Base-by-base conservation (phyloP, 2,797 vertebrate genomes). In the Sciaenops ocellatus region DNA sequence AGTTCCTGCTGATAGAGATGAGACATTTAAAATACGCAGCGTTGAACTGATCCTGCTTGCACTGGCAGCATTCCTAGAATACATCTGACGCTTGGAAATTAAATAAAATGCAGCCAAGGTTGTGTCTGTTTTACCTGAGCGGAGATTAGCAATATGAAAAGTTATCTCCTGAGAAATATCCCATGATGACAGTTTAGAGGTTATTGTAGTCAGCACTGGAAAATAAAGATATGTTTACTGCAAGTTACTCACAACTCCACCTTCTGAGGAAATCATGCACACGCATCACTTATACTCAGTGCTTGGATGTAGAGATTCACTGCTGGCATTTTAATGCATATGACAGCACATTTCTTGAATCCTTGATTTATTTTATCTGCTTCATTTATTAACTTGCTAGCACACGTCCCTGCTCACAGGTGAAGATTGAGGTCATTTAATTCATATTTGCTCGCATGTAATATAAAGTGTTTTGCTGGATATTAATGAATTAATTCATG, bases 121-220 rank as follows among this genome's bases (percentile, higher is more conserved):
- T 62, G 1, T 20, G 4, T 46, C 20, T 48, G 16, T 41, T 48
- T 76, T 42, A 69, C 69, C 46, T 76, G 15, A 64, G 63, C 42
- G 28, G n/a, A 61, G 59, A 71, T 57, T 30, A 57, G 18, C 16
- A 18, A 46, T 2, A 28, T 54, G 15, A 72, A 73, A 56, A 20
- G 5, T 50, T 22, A 64, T 48, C n/a, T 59, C 30, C 30, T 28
- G 42, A 56, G 73, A 34, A 61, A 46, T 51, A 76, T 69, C 59
- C 42, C 16, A 9, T 16, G 28, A 63, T 62, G 54, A 62, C n/a
- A 57, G 47, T 28, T 70, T 10, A 24, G 60, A 69, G 56, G 62
- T 66, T 61, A 24, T 22, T 66, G 48, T 56, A 10, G 28, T 73
- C 28, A 6, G 8, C 41, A 42, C 10, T 47, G 44, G n/a, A 20